These are phyloP conservation scores for Alcedo atthis DNA, from an alignment of 2,797 vertebrate genomes.

Conservation along the genomic window DNA sequence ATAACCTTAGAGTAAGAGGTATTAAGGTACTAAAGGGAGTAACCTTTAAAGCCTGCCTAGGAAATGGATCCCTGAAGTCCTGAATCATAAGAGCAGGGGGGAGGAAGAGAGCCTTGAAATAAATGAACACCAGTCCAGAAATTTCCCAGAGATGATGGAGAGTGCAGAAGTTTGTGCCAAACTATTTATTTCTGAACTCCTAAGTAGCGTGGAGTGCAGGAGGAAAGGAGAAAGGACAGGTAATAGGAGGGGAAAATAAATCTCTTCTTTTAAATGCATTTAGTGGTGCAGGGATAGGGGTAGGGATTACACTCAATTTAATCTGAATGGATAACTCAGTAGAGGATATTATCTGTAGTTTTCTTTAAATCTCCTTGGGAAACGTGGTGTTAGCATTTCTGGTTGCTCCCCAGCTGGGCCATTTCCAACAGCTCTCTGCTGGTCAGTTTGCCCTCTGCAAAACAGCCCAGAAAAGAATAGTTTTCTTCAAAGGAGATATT, in stretches of 20 bases:
- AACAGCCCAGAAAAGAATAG: background rate
- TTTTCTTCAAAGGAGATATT: background rate
- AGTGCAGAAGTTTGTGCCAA: constrained; percentile 29
- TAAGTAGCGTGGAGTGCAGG: background rate
- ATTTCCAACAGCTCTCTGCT: background rate
- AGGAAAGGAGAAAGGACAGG: background rate
- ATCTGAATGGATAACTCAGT: constrained; percentile 12
- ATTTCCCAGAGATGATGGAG: background rate
- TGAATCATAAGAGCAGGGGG: background rate
- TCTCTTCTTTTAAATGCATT: constrained; percentile 16
- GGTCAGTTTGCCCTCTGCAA: background rate
- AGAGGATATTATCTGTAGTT: constrained; percentile 13
- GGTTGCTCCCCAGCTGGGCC: background rate
- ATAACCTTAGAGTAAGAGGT: constrained; percentile 46
- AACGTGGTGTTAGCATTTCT: background rate
- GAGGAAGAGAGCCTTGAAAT: constrained; percentile 3
- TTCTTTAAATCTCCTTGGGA: constrained; percentile 24
- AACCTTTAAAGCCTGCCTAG: constrained; percentile 61
- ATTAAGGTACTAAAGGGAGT: constrained; percentile 49
- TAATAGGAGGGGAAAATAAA: constrained; percentile 28
- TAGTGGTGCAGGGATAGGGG: background rate
- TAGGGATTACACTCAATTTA: constrained; percentile 41
- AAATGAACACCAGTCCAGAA: background rate
- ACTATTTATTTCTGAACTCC: constrained; percentile 29
- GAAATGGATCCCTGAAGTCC: constrained; percentile 39